phyloP scores from a whole-genome alignment of 30 jellyfish, hydroid and myxozoan genomes.

The Cassiopea xamachana region DNA sequence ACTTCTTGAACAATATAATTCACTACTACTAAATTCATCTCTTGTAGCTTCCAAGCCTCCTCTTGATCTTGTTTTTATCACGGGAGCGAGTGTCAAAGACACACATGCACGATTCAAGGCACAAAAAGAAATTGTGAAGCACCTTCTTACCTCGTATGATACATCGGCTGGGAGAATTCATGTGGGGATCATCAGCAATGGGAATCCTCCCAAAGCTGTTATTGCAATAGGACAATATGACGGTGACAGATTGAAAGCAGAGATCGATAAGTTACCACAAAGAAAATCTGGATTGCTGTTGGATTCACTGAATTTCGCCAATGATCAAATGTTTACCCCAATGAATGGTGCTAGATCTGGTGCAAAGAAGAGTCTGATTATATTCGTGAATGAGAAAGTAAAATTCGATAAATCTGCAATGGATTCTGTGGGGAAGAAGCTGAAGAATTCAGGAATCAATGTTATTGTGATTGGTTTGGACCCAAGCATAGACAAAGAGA shows the following conservation, averaged over 20 bases:
- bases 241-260: background rate
- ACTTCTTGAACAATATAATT: too few species aligned
- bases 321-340: constrained; percentile 47
- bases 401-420: constrained; percentile 45
- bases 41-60: constrained; percentile 40
- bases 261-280: constrained; percentile 11
- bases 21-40: background rate
- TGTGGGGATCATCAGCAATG: constrained; percentile 72
- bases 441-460: constrained; percentile 48
- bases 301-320: constrained; percentile 58
- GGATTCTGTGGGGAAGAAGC: constrained; percentile 27
- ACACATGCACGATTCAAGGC: constrained; percentile 12
- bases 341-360: constrained; percentile 85
- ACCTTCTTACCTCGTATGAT: constrained; percentile 71
- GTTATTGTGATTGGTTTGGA: constrained; percentile 73
- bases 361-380: constrained; percentile 76
- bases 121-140: constrained; percentile 63
- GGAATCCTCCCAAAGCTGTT: constrained; percentile 40
- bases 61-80: constrained; percentile 80
- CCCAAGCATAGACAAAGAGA: constrained; percentile 22
- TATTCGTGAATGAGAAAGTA: constrained; percentile 64
- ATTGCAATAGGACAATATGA: constrained; percentile 68
- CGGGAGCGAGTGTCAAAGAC: constrained; percentile 75
- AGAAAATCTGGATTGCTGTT: background rate
- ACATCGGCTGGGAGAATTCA: constrained; percentile 67